A percentile compares a stretch with the other conserved stretches of the same genome.
Evolutionary conservation across 1,140 invertebrate genomes (phyloP).

Genomic region (Eufriesea mexicana): DNA sequence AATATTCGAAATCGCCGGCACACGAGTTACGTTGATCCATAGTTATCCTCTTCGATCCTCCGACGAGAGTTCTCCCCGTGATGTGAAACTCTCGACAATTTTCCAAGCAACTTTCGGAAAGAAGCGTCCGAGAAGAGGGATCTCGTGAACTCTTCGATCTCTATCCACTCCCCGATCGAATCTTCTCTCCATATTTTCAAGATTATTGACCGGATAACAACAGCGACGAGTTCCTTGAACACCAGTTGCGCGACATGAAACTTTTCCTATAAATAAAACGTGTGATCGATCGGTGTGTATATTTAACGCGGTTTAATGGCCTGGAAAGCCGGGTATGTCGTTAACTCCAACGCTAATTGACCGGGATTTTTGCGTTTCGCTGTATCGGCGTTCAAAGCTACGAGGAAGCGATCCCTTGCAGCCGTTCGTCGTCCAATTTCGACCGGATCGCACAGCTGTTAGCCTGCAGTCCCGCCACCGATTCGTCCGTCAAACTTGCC

Average conservation of each 20-base stretch:
- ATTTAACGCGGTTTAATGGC: slow-evolving; percentile 40
- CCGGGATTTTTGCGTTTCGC: not conserved
- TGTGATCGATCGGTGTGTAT: slow-evolving; percentile 41
- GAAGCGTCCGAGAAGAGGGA: not conserved
- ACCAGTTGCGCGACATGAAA: slow-evolving; percentile 39
- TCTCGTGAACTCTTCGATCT: no score
- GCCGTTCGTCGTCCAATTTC: not conserved
- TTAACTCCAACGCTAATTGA: slow-evolving; percentile 29
- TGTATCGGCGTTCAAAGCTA: not conserved
- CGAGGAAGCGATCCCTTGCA: not conserved
- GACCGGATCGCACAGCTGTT: not conserved
- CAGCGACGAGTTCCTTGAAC: slow-evolving; percentile 23
- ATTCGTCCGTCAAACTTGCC: not conserved
- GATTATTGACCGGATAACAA: slow-evolving; percentile 33
- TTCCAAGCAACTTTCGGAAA: not conserved
- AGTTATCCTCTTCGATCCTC: not conserved
- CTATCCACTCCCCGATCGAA: no score
- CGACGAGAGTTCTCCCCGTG: not conserved
- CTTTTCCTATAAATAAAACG: slow-evolving; percentile 35
- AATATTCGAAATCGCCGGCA: not conserved
- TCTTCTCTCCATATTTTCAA: not conserved
- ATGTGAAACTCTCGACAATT: not conserved
- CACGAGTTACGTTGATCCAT: not conserved
- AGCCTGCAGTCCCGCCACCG: not conserved
- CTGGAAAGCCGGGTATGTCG: slow-evolving; percentile 19